These are phyloP conservation scores for Anguilla megastoma DNA, from an alignment of 2,797 vertebrate species.

Conservation along the genomic window DNA sequence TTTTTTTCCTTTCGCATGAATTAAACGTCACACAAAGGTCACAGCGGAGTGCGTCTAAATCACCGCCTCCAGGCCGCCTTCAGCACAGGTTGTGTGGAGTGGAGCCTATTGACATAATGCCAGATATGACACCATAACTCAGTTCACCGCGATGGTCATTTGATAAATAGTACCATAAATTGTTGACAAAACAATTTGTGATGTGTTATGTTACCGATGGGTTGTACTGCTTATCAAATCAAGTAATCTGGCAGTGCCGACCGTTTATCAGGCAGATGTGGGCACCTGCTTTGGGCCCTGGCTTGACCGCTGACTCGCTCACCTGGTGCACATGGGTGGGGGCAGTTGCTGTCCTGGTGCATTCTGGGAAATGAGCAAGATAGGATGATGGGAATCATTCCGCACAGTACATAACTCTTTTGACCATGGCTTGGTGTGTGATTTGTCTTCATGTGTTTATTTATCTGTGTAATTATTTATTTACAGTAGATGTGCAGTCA, in stretches of 20 bases:
- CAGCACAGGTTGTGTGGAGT: slow-evolving; percentile 67
- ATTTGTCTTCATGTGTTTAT: not conserved
- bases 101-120: slow-evolving; percentile 77
- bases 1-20: slow-evolving; percentile 63
- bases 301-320: slow-evolving; percentile 68
- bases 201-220: slow-evolving; percentile 81
- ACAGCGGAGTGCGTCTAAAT: slow-evolving; percentile 72
- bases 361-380: not conserved
- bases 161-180: slow-evolving; percentile 83
- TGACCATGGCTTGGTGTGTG: not conserved
- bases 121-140: slow-evolving; percentile 82
- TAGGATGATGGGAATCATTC: slow-evolving; percentile 26
- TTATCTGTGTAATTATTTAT: not conserved
- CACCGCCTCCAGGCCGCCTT: slow-evolving; percentile 71
- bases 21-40: slow-evolving; percentile 72
- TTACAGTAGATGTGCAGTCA: not conserved
- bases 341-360: not conserved
- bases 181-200: slow-evolving; percentile 86
- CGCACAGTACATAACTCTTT: not conserved
- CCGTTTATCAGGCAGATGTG: slow-evolving; percentile 78
- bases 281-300: slow-evolving; percentile 52
- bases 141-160: slow-evolving; percentile 77
- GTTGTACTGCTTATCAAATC: slow-evolving; percentile 83
- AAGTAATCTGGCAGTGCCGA: slow-evolving; percentile 76
- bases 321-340: slow-evolving; percentile 53